Evolutionary conservation across 2,797 vertebrate genomes (phyloP), one percentile per base, ranked within the genome.

Genomic region (Cryptoprocta ferox): DNA sequence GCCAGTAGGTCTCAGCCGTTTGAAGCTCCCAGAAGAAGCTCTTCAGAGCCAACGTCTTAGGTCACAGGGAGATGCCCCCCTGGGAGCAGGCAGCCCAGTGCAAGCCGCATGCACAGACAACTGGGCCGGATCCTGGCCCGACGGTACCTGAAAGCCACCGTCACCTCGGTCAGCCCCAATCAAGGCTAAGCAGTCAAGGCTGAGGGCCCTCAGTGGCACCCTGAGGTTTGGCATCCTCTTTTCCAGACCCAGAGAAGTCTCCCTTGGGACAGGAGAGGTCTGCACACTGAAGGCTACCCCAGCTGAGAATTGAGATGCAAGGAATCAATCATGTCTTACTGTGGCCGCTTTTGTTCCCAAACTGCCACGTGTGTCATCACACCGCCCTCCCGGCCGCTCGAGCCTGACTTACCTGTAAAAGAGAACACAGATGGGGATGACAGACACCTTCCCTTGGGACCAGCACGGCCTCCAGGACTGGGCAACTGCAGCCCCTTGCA

Each of bases 401-500:
- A 85, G 97, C 95, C 98, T 98, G 97, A 99, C 98, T 98, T 99
- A 99, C 98, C 98, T 99, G 97, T 94, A 98, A 98, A 96, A 98
- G 37, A 99, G 83, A 98, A 98, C 3, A 98, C 19, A 98, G 90
- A 88, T 11, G 65, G 82, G 61, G 42, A 39, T 98, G 96, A 90
- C 68, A 88, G 96, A 88, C 53, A 70, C n/a, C 48, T 70, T 5
- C 61, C n/a, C 35, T 11, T 0, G 35, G 92, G 50, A 24, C 37
- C 21, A 6, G 63, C 24, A 12, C 0, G 4, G 73, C 81, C 78
- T 28, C 71, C 5, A 10, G 66, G 42, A n/a, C 53, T 1, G 32
- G 32, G 24, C 24, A 81, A 0, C 35, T 1, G 11, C 39, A 68
- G n/a, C 28, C 28, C 56, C 39, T 30, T 0, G 2, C 50, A 26